Conservation (phyloP, 2,797 vertebrate genomes). For the Myioborus miniatus region DNA sequence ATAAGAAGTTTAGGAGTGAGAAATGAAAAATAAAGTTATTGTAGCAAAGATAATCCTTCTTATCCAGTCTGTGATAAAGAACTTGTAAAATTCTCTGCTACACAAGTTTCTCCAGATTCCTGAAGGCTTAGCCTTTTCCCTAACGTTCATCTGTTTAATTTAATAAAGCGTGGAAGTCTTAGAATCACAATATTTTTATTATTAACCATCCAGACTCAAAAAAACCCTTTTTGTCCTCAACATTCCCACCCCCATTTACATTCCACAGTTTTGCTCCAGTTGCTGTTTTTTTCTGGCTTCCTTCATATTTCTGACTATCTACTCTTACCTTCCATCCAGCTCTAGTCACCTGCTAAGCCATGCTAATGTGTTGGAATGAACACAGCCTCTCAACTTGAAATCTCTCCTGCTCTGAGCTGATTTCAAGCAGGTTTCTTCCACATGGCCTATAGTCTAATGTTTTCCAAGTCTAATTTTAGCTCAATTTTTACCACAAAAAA, state of each 20-base stretch:
- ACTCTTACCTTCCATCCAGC: background rate
- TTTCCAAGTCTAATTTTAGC: conserved; percentile 48
- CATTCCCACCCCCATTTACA: rapidly evolving
- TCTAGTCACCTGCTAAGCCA: background rate
- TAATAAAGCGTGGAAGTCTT: background rate
- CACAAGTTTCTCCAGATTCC: background rate
- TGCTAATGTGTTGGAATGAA: background rate
- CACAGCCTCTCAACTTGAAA: background rate
- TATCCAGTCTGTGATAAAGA: background rate
- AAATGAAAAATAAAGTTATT: background rate
- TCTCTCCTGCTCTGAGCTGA: background rate
- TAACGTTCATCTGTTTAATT: background rate
- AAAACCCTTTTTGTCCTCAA: background rate
- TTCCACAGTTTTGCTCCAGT: background rate
- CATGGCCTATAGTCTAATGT: background rate
- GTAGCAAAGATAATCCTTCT: background rate
- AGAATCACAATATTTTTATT: background rate
- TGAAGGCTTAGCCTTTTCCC: background rate
- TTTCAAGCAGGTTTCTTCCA: conserved; percentile 13
- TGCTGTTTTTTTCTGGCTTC: background rate
- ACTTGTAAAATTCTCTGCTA: background rate
- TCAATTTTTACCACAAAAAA: background rate
- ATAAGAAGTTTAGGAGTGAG: background rate
- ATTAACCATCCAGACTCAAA: background rate
- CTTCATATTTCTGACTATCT: background rate